Conservation (phyloP, 2,113 vertebrate genomes). For the Colistium nudipinnis region DNA sequence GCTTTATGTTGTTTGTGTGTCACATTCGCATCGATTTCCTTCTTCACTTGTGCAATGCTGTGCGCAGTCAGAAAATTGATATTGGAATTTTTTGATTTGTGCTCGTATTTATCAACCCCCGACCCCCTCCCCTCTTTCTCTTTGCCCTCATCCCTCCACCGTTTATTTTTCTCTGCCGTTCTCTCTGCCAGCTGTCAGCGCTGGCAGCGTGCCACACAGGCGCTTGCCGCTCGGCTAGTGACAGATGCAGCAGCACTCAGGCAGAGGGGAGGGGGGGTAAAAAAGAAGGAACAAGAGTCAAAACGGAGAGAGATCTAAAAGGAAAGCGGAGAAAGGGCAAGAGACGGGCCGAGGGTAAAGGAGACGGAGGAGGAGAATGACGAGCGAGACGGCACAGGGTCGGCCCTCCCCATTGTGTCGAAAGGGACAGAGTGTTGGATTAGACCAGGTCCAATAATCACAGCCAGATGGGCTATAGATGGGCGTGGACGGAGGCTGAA, state of each 20-base stretch:
- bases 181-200: constrained; percentile 76
- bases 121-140: constrained; percentile 10
- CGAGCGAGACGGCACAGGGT: constrained; percentile 48
- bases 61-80: constrained; percentile 46
- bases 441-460: constrained; percentile 72
- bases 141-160: constrained; percentile 35
- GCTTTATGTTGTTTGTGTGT: constrained; percentile 35
- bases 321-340: constrained; percentile 3
- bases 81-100: constrained; percentile 61
- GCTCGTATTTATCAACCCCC: constrained; percentile 59
- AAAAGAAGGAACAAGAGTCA: constrained; percentile 46
- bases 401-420: constrained; percentile 61
- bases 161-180: constrained; percentile 65
- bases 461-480: constrained; percentile 73
- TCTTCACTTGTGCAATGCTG: constrained; percentile 22
- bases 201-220: constrained; percentile 72
- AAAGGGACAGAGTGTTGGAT: constrained; percentile 67
- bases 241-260: constrained; percentile 68
- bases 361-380: constrained; percentile 11
- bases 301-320: constrained; percentile 20
- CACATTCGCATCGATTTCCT: constrained; percentile 51
- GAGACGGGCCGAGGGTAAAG: constrained; percentile 4
- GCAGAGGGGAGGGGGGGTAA: constrained; percentile 50
- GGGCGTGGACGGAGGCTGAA: constrained; percentile 67
- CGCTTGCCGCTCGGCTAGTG: constrained; percentile 57